Conservation (phyloP, 2,797 vertebrate species). For the Mycteria americana region DNA sequence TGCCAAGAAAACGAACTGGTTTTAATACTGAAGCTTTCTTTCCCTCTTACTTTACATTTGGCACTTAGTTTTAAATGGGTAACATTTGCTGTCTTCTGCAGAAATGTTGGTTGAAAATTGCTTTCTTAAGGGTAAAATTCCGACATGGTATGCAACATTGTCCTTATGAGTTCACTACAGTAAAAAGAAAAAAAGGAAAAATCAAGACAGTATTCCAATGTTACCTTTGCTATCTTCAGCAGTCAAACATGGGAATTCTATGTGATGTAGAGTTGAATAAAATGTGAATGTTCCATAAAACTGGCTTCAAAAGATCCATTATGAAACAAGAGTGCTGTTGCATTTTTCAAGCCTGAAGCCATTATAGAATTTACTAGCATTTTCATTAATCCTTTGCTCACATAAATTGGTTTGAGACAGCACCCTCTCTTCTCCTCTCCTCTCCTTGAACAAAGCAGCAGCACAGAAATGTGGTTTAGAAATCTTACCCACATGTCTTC, state of each 20-base stretch:
- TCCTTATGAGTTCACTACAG: background rate
- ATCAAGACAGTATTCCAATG: background rate
- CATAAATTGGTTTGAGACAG: background rate
- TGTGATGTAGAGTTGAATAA: background rate
- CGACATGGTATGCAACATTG: background rate
- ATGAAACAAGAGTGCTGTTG: background rate
- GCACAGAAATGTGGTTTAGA: background rate
- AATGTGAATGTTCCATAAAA: background rate
- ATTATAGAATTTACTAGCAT: background rate
- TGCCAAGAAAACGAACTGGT: background rate
- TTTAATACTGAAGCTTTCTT: background rate
- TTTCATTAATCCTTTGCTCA: conserved; percentile 9
- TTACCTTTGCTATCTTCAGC: background rate
- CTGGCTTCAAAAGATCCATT: background rate
- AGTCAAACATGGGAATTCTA: background rate
- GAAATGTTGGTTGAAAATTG: background rate
- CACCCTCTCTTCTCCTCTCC: background rate
- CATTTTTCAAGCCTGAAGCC: conserved; percentile 1
- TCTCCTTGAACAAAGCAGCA: background rate
- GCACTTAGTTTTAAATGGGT: background rate
- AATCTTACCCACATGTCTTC: background rate
- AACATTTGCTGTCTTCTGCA: background rate
- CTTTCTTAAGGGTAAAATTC: background rate
- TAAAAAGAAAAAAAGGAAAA: background rate
- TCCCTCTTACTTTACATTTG: background rate